Evolutionary conservation across 2,113 vertebrate species (phyloP), one percentile per base, ranked within the genome.

Genomic region (Oostethus manadensis): DNA sequence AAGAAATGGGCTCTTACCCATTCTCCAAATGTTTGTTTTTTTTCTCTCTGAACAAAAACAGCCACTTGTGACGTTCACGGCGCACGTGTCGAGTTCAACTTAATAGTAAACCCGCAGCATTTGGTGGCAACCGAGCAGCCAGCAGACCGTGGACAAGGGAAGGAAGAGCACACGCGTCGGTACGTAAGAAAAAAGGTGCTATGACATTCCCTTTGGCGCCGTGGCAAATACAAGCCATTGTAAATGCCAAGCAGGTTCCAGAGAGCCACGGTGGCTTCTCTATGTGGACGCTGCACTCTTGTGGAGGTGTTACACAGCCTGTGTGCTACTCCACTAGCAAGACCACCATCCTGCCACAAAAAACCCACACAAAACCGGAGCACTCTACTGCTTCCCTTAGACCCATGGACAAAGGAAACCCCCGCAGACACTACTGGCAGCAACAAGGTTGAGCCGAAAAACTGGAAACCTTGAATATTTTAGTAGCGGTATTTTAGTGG

Each of bases 151-250:
- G 5, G 60, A 71, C 3, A 74, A 64, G 3, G 18, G 65, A 76
- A 77, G 58, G 65, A 72, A 65, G 64, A n/a, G 18, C 54, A 58
- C 48, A 56, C 51, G 53, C 58, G 60, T 44, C 53, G 38, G 42
- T 11, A 76, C 58, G 66, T 80, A 79, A 78, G 76, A 83, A 70
- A 42, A 53, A 66, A 69, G 68, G 58, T 26, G 17, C 9, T 26
- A 61, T 13, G 59, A 70, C 9, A 4, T 56, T 60, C 77, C 79
- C 55, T 72, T 71, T 80, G 68, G 83, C 77, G 70, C 88, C 81
- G 68, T 68, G 89, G 92, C 97, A 90, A 88, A 99, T 99, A 99
- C 97, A 99, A 98, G 75, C 95, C 91, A 99, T 98, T 98, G 96
- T 99, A 99, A 99, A 90, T 93, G 93, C 93, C 93, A 83, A 74